phyloP scores from a whole-genome alignment of 2,113 vertebrate genomes.

The Syrmaticus mikado region DNA sequence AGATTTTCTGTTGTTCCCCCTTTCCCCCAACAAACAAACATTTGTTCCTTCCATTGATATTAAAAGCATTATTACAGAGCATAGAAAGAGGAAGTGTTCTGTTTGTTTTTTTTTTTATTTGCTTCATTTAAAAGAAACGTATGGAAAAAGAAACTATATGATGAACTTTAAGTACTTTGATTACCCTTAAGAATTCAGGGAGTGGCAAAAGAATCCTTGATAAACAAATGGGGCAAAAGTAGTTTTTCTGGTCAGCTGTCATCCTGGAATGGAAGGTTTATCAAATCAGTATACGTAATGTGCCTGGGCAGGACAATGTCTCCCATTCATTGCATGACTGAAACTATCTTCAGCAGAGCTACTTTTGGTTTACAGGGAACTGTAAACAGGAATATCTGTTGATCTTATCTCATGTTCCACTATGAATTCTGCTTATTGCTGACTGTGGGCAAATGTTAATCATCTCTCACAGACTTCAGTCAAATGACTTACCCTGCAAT shows the following conservation, averaged over 20 bases:
- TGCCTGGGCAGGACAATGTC: neutral
- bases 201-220: neutral
- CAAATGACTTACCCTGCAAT: neutral
- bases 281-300: neutral
- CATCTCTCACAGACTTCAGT: neutral
- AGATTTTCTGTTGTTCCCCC: neutral
- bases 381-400: neutral
- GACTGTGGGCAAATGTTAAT: neutral
- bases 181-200: neutral
- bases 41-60: neutral
- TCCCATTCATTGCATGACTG: neutral
- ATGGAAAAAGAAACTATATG: neutral
- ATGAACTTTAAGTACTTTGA: neutral
- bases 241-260: neutral
- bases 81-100: neutral
- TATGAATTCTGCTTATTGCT: neutral
- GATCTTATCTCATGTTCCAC: neutral
- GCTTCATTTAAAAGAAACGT: neutral
- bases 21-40: no score
- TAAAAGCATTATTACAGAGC: neutral
- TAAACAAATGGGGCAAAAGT: neutral
- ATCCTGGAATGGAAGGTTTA: neutral
- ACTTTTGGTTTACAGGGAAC: neutral
- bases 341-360: neutral
- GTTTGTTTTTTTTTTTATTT: no score